Base-by-base conservation (phyloP, 1,140 invertebrate species). In the Drusus annulatus region DNA sequence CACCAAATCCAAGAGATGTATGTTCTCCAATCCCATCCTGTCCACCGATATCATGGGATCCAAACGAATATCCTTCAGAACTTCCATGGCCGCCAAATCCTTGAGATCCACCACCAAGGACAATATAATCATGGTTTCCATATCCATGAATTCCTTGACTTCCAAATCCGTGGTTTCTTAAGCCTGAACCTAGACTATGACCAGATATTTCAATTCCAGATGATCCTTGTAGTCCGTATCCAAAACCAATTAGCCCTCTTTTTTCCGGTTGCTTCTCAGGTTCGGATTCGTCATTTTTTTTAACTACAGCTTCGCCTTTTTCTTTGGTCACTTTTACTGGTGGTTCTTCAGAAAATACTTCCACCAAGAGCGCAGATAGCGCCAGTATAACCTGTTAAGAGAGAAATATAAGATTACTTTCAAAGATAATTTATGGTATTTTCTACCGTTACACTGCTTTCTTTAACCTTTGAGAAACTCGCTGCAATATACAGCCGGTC, bases 71-170 rank as follows among this genome's bases (percentile, higher is more conserved):
- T 13, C 36, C 36, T 45, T 8, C 31, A 36, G 31, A 28, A 58
- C 54, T 25, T 1, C 36, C 19, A 15, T 62, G 50, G n/a, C 65
- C 25, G 8, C 50, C 62, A 71, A 73, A 45, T 8, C 52, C 58
- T 13, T 75, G 80, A 21, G 63, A 28, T 15, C 76, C 76, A 17
- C 80, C 69, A 56, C 86, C 86, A 25, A 88, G 82, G 63, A 83
- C 84, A 31, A 85, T 68, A 36, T 87, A 68, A 54, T 88, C 88
- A 60, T 89, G 87, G 84, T 88, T 89, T 31, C 86, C 87, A 75
- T 88, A 87, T 81, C 87, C 87, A 83, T 88, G 36, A 10, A 45
- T 45, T 73, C 51, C 69, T 21, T 21, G 31, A 51, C n/a, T 51
- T 21, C 19, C 69, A 19, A 23, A 19, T 2, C 58, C 58, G 13